Evolutionary conservation across 2,888 invertebrate genomes (phyloP).

Genomic region (Drosophila vallismaia): DNA sequence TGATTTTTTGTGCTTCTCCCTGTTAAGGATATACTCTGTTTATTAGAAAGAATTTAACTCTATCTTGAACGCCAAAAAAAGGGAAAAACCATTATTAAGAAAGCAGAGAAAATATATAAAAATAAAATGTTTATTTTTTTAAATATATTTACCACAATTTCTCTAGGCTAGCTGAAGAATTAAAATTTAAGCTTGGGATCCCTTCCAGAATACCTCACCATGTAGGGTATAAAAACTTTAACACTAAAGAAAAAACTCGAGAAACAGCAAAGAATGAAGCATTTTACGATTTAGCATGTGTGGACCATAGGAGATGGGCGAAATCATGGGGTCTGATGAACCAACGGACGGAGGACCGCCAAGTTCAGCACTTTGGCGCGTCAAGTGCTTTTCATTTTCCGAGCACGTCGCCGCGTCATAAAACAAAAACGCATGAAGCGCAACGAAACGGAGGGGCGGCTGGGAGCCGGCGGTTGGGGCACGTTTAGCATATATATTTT

Average conservation of each 20-base stretch:
- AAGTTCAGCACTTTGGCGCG: slow-evolving; percentile 77
- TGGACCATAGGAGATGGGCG: slow-evolving; percentile 34
- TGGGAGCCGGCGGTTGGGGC: slow-evolving; percentile 44
- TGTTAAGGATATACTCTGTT: slow-evolving; percentile 2
- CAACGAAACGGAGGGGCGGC: slow-evolving; percentile 24
- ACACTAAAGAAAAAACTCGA: slow-evolving; percentile 40
- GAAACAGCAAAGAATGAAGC: slow-evolving; percentile 48
- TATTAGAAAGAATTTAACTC: not conserved
- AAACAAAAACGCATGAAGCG: slow-evolving; percentile 75
- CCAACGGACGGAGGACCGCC: slow-evolving; percentile 53
- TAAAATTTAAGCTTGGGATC: not conserved
- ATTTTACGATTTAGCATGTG: slow-evolving; percentile 77
- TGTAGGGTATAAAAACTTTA: slow-evolving; percentile 41
- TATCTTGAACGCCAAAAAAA: not conserved
- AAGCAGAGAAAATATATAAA: not conserved
- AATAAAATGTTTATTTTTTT: no score
- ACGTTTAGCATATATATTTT: slow-evolving; percentile 79
- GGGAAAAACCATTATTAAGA: not conserved
- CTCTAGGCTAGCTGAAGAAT: no score
- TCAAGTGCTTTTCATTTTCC: slow-evolving; percentile 79
- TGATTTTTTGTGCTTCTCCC: not conserved
- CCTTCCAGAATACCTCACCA: not conserved
- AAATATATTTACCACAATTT: no score
- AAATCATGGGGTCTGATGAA: slow-evolving; percentile 12
- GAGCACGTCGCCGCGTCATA: slow-evolving; percentile 77